Conservation (phyloP, 2,888 invertebrate species). For the Chaetogeoica ovagalla region DNA sequence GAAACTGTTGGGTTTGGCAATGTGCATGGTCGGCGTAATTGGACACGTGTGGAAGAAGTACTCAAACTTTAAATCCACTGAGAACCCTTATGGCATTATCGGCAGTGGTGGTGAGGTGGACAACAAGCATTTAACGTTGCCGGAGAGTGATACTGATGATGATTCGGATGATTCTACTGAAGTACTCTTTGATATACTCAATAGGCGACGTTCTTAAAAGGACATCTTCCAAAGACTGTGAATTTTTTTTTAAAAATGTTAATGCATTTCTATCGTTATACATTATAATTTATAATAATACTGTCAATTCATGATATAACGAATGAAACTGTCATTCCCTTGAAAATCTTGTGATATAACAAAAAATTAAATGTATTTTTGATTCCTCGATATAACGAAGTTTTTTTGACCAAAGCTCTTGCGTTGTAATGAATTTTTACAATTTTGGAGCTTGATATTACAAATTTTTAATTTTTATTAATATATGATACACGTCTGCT, state of each 20-base stretch:
- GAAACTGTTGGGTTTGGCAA: slow-evolving; percentile 81
- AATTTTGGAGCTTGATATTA: too few species aligned
- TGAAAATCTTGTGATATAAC: too few species aligned
- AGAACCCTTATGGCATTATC: slow-evolving; percentile 45
- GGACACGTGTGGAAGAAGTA: slow-evolving; percentile 68
- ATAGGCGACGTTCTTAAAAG: slow-evolving; percentile 32
- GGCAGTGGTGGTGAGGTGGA: background rate
- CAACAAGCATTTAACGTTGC: slow-evolving; percentile 44
- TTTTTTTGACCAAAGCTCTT: too few species aligned
- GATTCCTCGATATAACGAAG: too few species aligned
- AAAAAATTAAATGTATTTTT: too few species aligned
- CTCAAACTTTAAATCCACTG: slow-evolving; percentile 7
- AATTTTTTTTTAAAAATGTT: slow-evolving; percentile 14
- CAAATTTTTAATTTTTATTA: too few species aligned
- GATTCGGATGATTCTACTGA: slow-evolving; percentile 27
- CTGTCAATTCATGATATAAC: too few species aligned
- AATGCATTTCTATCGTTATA: slow-evolving; percentile 26
- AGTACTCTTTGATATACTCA: slow-evolving; percentile 45
- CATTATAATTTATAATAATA: too few species aligned
- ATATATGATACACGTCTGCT: too few species aligned
- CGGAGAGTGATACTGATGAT: slow-evolving; percentile 30
- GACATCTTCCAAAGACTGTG: slow-evolving; percentile 41
- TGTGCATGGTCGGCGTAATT: slow-evolving; percentile 86
- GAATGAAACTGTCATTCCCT: too few species aligned
- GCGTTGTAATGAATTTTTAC: too few species aligned